A percentile compares a stretch with the other conserved stretches of the same genome.
Conservation (phyloP, 1,140 invertebrate genomes). For the Drosophila equinoxialis region DNA sequence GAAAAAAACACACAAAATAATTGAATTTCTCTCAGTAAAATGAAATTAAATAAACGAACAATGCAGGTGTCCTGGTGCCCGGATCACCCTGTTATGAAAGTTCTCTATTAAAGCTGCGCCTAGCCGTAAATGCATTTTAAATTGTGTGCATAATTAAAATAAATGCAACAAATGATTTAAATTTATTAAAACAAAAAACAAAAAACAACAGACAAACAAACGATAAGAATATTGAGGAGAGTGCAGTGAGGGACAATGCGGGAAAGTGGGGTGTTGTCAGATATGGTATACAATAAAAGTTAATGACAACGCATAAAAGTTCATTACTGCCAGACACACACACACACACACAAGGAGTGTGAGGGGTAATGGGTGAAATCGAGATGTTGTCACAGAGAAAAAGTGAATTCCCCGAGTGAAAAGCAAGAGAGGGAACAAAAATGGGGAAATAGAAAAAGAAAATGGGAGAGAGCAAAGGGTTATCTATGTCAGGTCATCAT, state of each 20-base stretch:
- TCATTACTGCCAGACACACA: slow-evolving; percentile 69
- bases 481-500: slow-evolving; percentile 37
- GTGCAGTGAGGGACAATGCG: too few species aligned
- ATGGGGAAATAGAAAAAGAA: not conserved
- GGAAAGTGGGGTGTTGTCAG: slow-evolving; percentile 25
- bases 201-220: slow-evolving; percentile 22
- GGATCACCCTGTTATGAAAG: slow-evolving; percentile 11
- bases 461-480: slow-evolving; percentile 1
- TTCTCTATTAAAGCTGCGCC: slow-evolving; percentile 36
- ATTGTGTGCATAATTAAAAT: slow-evolving; percentile 75
- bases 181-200: slow-evolving; percentile 75
- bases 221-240: too few species aligned
- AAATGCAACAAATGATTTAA: slow-evolving; percentile 81
- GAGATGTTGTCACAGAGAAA: slow-evolving; percentile 35
- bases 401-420: slow-evolving; percentile 31
- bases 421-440: not conserved
- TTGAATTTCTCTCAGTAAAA: slow-evolving; percentile 72
- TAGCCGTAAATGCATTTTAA: slow-evolving; percentile 69
- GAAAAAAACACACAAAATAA: slow-evolving; percentile 62
- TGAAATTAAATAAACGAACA: slow-evolving; percentile 55
- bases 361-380: slow-evolving; percentile 6
- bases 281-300: slow-evolving; percentile 75
- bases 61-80: slow-evolving; percentile 3
- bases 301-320: slow-evolving; percentile 81
- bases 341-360: slow-evolving; percentile 26